Evolutionary conservation across 2,888 invertebrate species (phyloP).

Genomic region (Diarsia dahlii): DNA sequence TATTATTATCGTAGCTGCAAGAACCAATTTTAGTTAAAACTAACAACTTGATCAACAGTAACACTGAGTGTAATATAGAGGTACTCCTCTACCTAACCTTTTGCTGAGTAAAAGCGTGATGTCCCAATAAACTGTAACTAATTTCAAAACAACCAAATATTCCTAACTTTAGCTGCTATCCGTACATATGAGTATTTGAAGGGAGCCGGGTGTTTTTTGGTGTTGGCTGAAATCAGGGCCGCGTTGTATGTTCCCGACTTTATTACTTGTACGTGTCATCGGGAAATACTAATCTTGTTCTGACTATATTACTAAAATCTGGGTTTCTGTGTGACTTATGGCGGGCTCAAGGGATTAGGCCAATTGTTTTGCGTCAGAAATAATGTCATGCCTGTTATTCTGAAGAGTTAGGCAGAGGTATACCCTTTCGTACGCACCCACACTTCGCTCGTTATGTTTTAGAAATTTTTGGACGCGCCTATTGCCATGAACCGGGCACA

Average conservation of each 20-base stretch:
- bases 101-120: neutral
- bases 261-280: slow-evolving; percentile 55
- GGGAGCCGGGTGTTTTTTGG: slow-evolving; percentile 56
- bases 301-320: slow-evolving; percentile 37
- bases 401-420: too few relatives aligned
- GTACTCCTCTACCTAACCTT: neutral
- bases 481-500: too few relatives aligned
- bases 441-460: too few relatives aligned
- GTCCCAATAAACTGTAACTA: neutral
- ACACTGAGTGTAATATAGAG: neutral
- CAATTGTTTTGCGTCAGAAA: slow-evolving; percentile 1
- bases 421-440: too few relatives aligned
- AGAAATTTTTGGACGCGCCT: too few relatives aligned
- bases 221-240: slow-evolving; percentile 35
- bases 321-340: slow-evolving; percentile 11
- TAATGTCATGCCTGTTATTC: neutral
- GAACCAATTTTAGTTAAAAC: neutral
- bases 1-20: neutral
- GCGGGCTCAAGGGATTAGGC: neutral
- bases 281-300: slow-evolving; percentile 47
- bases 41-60: neutral
- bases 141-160: neutral
- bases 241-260: slow-evolving; percentile 36
- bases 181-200: slow-evolving; percentile 25
- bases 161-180: slow-evolving; percentile 14